A percentile compares a stretch with the other conserved stretches of the same genome.
These are phyloP conservation scores for Odontocolon sp. DNA, from an alignment of 2,888 invertebrate genomes.

Conservation along the genomic window DNA sequence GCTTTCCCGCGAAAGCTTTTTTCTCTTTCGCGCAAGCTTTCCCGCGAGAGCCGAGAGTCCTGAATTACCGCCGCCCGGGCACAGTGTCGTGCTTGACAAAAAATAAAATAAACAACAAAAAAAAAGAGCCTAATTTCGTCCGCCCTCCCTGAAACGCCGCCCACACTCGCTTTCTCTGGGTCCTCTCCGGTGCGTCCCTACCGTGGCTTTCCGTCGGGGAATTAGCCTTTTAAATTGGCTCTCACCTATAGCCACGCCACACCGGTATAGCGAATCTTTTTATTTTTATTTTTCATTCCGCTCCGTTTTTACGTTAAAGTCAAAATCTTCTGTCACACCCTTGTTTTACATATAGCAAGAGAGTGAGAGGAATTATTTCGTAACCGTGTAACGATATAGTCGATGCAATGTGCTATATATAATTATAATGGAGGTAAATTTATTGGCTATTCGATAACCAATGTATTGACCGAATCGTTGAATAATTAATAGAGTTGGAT, in stretches of 20 bases:
- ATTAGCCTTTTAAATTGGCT: constrained; percentile 81
- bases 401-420: neutral
- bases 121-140: constrained; percentile 75
- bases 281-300: constrained; percentile 43
- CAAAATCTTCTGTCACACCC: constrained; percentile 43
- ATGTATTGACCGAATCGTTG: constrained; percentile 46
- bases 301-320: constrained; percentile 37
- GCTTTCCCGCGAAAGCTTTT: constrained; percentile 27
- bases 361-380: neutral
- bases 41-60: constrained; percentile 53
- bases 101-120: constrained; percentile 39
- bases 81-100: constrained; percentile 63
- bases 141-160: constrained; percentile 52
- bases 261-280: neutral
- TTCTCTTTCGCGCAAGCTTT: constrained; percentile 43
- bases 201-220: constrained; percentile 72
- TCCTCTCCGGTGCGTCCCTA: constrained; percentile 31
- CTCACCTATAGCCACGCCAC: constrained; percentile 67
- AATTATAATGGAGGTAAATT: constrained; percentile 3
- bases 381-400: neutral
- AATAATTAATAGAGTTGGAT: constrained; percentile 18
- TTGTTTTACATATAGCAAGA: constrained; percentile 12
- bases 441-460: constrained; percentile 30
- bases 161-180: constrained; percentile 39
- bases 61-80: constrained; percentile 71